Base-by-base conservation (phyloP, 2,888 invertebrate genomes). In the Anoplius nigerrimus region DNA sequence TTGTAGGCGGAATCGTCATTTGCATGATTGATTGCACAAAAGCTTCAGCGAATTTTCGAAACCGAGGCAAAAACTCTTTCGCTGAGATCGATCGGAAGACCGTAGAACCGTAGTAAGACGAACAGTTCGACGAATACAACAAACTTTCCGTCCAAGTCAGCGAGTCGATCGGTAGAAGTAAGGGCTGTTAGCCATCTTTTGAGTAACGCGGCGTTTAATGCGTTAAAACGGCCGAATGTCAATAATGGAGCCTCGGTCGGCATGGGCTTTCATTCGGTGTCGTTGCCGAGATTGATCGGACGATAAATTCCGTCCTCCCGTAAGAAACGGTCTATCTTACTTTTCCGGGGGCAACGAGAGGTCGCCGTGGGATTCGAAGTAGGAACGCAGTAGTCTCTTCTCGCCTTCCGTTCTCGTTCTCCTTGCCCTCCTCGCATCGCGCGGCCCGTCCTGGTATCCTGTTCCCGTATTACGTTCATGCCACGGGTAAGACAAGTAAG, bases 21-120 rank as follows among this genome's bases (percentile, higher is more conserved):
- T 86, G 84, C 86, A 85, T 86, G 84, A 86, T 86, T 86, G 86
- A 87, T 86, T 85, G 80, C 81, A 72, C 65, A 43, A 61, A 64
- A 66, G 70, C 65, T 70, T 59, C 55, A 67, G 59, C 51, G 55
- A 52, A 55, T 71, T 67, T 62, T 68, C 64, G 58, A 51, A n/a
- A 55, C 53, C 59, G 65, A 60, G 55, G 60, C 52, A 59, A 68
- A 60, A 68, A 53, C 64, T 54, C 34, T 34, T 34, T 11, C 34
- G 34, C 11, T 11, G 34, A 11, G 34, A 54, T 61, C 65, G 54
- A 61, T 66, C 59, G 58, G 58, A 66, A 66, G 34, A 1, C 34
- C 11, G 34, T 1, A 34, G 11, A 34, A 34, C 6, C 34, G 34
- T 34, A 34, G 34, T 6, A 34, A 6, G 8, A 34, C 34, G 34